Conservation (phyloP, 1,140 invertebrate species). For the Bombus soroeensis region DNA sequence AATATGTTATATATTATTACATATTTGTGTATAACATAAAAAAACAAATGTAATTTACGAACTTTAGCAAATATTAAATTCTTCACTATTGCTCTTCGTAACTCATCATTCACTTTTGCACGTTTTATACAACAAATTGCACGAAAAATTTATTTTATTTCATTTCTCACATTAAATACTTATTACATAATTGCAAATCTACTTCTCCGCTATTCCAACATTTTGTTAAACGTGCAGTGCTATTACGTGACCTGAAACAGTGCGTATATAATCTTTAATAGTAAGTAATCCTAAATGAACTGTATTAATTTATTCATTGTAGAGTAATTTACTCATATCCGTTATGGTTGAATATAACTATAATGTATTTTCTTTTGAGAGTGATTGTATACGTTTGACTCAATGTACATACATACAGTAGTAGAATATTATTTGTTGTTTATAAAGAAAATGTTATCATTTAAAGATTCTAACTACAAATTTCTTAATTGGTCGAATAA, state of each 20-base stretch:
- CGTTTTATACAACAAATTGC: conserved; percentile 24
- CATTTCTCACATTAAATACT: neutral
- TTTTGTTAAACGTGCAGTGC: conserved; percentile 67
- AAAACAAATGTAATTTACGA: neutral
- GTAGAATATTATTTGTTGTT: conserved; percentile 39
- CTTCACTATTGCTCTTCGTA: neutral
- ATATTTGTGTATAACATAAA: conserved; percentile 2
- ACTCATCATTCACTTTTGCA: conserved; percentile 26
- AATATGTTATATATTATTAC: neutral
- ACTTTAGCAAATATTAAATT: neutral
- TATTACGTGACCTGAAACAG: conserved; percentile 77
- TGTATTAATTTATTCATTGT: conserved; percentile 16
- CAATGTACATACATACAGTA: conserved; percentile 56
- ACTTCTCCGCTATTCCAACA: neutral
- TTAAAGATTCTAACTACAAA: conserved; percentile 1
- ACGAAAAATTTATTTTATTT: conserved; percentile 10
- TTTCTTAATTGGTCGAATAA: conserved; percentile 1
- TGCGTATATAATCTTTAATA: conserved; percentile 53
- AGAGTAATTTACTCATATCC: conserved; percentile 36
- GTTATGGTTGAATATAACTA: neutral
- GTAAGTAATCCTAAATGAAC: conserved; percentile 43
- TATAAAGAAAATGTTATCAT: neutral
- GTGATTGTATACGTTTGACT: conserved; percentile 51
- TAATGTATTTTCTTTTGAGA: conserved; percentile 9
- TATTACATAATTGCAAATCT: conserved; percentile 9